phyloP scores from a whole-genome alignment of 2,888 invertebrate species.

The Cistogaster globosa region DNA sequence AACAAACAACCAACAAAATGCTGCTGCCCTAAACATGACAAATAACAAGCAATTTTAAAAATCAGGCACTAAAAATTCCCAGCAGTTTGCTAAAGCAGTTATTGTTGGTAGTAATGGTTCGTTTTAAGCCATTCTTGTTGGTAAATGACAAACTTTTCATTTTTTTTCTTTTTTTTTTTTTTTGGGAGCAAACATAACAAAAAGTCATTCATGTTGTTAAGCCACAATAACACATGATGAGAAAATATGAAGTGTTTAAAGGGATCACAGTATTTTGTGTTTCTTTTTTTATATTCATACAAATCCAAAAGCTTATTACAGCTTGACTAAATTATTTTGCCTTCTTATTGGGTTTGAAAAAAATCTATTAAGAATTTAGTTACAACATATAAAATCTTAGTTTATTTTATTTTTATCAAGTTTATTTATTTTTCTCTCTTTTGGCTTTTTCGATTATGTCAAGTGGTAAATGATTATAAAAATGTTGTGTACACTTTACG shows the following conservation, averaged over 20 bases:
- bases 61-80: constrained; percentile 32
- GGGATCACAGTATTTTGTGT: constrained; percentile 13
- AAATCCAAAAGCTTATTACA: constrained; percentile 14
- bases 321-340: constrained; percentile 34
- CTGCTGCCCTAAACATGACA: constrained; percentile 1
- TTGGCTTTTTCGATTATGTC: constrained; percentile 52
- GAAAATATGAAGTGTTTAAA: constrained; percentile 65
- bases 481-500: not conserved
- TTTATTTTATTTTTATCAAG: not conserved
- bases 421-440: not conserved
- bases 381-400: constrained; percentile 5
- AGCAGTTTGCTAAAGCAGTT: constrained; percentile 41
- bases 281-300: constrained; percentile 5
- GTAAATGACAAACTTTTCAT: constrained; percentile 51
- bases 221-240: constrained; percentile 61
- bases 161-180: not conserved
- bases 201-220: constrained; percentile 61
- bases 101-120: constrained; percentile 26
- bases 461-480: constrained; percentile 62
- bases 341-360: constrained; percentile 27
- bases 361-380: constrained; percentile 26
- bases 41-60: constrained; percentile 48
- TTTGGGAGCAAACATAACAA: constrained; percentile 45
- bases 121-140: constrained; percentile 23
- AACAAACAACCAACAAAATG: constrained; percentile 15